Evolutionary conservation across 1,140 invertebrate genomes (phyloP).

Genomic region (Drosophila nannoptera): DNA sequence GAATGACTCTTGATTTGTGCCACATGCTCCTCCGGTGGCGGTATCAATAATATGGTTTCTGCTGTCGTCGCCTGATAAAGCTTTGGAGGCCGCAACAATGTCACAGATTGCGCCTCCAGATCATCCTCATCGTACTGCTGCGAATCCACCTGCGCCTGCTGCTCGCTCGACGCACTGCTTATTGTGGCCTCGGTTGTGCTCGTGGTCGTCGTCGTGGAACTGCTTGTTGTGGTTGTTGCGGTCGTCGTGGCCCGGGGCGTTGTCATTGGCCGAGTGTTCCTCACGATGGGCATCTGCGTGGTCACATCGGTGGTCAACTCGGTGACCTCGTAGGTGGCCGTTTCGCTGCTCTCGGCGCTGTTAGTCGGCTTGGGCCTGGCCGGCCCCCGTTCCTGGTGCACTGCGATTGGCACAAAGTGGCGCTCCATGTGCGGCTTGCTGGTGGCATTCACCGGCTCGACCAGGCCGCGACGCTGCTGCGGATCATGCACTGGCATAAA

Average conservation of each 20-base stretch:
- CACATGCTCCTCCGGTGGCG: constrained; percentile 71
- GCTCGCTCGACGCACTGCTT: constrained; percentile 26
- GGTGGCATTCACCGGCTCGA: constrained; percentile 61
- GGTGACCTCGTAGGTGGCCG: constrained; percentile 68
- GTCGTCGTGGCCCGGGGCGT: constrained; percentile 16
- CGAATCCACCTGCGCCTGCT: constrained; percentile 24
- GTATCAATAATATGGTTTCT: constrained; percentile 74
- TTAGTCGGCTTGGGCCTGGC: constrained; percentile 33
- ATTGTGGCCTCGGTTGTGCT: constrained; percentile 23
- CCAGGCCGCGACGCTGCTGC: constrained; percentile 57
- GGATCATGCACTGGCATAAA: constrained; percentile 82
- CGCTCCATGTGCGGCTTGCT: constrained; percentile 35
- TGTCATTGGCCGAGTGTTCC: constrained; percentile 29
- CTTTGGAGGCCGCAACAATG: constrained; percentile 63
- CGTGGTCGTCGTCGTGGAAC: constrained; percentile 26
- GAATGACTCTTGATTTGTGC: constrained; percentile 71
- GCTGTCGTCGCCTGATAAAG: constrained; percentile 67
- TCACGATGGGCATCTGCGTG: constrained; percentile 38
- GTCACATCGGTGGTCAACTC: constrained; percentile 52
- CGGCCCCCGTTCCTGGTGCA: constrained; percentile 15
- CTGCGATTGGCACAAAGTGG: constrained; percentile 56
- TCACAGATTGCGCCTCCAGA: constrained; percentile 70
- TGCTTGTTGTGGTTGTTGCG: constrained; percentile 29
- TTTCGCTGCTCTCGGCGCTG: constrained; percentile 48
- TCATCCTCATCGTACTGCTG: constrained; percentile 65